Evolutionary conservation across 2,888 invertebrate genomes (phyloP).

Genomic region (Lapara coniferarum): DNA sequence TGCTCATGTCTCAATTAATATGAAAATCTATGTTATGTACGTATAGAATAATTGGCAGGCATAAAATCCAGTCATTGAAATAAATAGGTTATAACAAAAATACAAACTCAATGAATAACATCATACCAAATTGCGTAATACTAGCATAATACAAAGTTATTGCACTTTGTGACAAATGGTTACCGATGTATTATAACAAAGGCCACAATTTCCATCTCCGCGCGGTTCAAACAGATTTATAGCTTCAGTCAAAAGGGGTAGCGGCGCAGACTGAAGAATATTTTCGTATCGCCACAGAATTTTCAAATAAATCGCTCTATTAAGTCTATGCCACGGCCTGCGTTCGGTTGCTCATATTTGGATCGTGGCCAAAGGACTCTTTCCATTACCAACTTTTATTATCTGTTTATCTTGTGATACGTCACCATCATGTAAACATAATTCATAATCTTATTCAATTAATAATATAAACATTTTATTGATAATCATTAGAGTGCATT

Average conservation of each 20-base stretch:
- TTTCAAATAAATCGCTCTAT: conserved; percentile 18
- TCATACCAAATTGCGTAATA: not conserved
- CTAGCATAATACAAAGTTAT: not conserved
- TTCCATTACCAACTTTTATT: conserved; percentile 5
- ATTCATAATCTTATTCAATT: not conserved
- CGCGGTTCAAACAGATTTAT: conserved; percentile 19
- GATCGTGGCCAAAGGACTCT: conserved; percentile 2
- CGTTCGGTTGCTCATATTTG: conserved; percentile 14
- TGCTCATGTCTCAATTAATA: no score
- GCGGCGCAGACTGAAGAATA: conserved; percentile 13
- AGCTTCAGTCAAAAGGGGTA: conserved; percentile 6
- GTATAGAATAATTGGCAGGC: no score
- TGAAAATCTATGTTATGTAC: no score
- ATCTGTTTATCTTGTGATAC: not conserved
- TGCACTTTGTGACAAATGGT: conserved; percentile 16
- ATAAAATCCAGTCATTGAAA: not conserved
- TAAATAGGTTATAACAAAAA: not conserved
- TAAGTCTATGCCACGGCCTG: conserved; percentile 10
- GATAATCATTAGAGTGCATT: no score
- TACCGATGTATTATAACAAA: conserved; percentile 17
- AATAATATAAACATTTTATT: not conserved
- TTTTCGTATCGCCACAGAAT: conserved; percentile 22
- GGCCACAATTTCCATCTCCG: conserved; percentile 12
- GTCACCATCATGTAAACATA: not conserved
- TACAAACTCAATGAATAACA: not conserved